phyloP scores from a whole-genome alignment of 1,140 invertebrate species.

The Zophobas morio region DNA sequence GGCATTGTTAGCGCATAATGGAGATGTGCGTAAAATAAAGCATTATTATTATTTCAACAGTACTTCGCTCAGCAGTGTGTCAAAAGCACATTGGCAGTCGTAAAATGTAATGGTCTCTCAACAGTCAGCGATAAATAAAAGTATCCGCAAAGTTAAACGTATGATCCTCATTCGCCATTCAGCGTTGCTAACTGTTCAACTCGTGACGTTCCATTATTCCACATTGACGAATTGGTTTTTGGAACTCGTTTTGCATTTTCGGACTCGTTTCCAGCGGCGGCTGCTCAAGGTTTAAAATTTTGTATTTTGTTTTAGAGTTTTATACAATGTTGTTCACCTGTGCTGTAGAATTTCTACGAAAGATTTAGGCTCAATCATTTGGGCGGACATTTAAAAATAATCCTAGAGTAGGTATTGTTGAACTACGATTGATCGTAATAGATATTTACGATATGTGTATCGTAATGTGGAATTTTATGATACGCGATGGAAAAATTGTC shows the following conservation, averaged over 20 bases:
- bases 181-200: conserved; percentile 49
- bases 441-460: too few relatives aligned
- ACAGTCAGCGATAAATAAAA: conserved; percentile 26
- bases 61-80: conserved; percentile 5
- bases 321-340: too few relatives aligned
- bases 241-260: conserved; percentile 45
- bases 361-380: too few relatives aligned
- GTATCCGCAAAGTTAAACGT: conserved; percentile 23
- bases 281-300: too few relatives aligned
- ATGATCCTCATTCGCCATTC: conserved; percentile 37
- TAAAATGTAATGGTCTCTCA: conserved; percentile 29
- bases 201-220: conserved; percentile 46
- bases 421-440: too few relatives aligned
- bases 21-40: not conserved
- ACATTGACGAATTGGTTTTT: conserved; percentile 44
- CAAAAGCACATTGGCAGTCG: conserved; percentile 8
- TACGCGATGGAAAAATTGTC: too few relatives aligned
- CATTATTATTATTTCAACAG: conserved; percentile 17
- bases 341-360: too few relatives aligned
- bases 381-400: too few relatives aligned
- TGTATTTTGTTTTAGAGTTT: too few relatives aligned
- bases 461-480: too few relatives aligned
- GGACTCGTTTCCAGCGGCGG: conserved; percentile 3
- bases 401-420: too few relatives aligned
- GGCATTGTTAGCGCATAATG: not conserved